Base-by-base conservation (phyloP, 2,797 vertebrate genomes). In the Anguilla obscura region DNA sequence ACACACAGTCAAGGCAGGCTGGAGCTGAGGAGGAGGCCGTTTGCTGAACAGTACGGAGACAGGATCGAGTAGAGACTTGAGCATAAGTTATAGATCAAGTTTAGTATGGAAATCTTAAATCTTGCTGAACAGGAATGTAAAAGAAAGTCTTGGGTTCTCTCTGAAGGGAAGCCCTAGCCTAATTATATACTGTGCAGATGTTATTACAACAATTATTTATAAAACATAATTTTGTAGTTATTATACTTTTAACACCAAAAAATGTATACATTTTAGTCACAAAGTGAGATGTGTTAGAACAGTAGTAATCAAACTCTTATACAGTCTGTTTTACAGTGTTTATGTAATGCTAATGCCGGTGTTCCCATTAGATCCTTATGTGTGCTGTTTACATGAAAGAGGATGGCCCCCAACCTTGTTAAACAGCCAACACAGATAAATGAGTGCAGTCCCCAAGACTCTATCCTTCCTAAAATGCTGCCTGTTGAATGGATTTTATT, bases 1-100 rank as follows among this genome's bases (percentile, higher is more conserved):
- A 50, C 80, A 76, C 87, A 48, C 90, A 86, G 66, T 3, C 86
- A 89, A 89, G 88, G 30, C 88, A 86, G 84, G 60, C 88, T 89
- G 69, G 82, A 85, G 86, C 87, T 88, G 86, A 58, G 82, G 71
- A 71, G 66, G 58, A 74, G 86, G 66, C 60, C 69, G 82, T 14
- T 52, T 63, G 7, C 18, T 27, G 45, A 76, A 30, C n/a, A n/a
- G 85, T 45, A 24, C 7, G 45, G 45, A 50, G 21, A 27, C 24
- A 82, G 45, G 79, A n/a, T 2, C 33, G 87, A 60, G 71, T 79
- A 87, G 50, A 30, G 69, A 86, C 7, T 5, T 33, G 8, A 12
- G 33, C 76, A 16, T n/a, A 30, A 54, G 52, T 30, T 54, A 33
- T 85, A 14, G 27, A 52, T 60, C 36, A 79, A 36, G 74, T 3